Evolutionary conservation across 2,113 vertebrate genomes (phyloP).

Genomic region (Urocitellus parryii): DNA sequence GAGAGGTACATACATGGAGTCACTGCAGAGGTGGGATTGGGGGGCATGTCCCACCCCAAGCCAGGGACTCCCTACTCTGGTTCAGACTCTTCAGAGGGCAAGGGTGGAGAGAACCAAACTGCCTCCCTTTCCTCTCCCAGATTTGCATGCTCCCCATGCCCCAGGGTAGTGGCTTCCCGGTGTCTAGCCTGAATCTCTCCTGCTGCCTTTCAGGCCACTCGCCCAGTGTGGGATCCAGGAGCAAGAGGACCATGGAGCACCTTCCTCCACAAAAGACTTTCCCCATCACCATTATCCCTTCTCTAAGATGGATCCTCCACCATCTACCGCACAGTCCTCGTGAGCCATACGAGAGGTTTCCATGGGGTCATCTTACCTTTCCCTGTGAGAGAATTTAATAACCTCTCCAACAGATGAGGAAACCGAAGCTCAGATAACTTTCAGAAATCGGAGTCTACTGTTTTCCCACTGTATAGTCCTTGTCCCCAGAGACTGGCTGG

Average conservation of each 20-base stretch:
- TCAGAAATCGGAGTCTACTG: constrained; percentile 31
- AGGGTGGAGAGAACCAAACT: not conserved
- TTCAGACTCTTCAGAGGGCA: not conserved
- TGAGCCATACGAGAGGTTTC: not conserved
- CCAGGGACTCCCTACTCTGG: not conserved
- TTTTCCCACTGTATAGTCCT: not conserved
- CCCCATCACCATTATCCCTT: not conserved
- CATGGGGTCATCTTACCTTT: constrained; percentile 47
- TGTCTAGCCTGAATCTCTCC: not conserved
- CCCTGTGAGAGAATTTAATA: constrained; percentile 5
- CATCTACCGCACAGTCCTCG: not conserved
- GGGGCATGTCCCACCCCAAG: not conserved
- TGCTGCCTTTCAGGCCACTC: not conserved
- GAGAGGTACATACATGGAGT: constrained; percentile 54
- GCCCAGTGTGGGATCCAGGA: not conserved
- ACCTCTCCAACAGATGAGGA: constrained; percentile 25
- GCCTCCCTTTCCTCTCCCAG: not conserved
- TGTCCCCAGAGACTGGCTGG: not conserved
- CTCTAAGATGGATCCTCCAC: not conserved
- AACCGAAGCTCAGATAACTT: not conserved
- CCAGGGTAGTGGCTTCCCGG: not conserved
- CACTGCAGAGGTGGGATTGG: constrained; percentile 23
- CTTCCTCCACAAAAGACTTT: not conserved
- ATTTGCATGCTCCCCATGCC: not conserved
- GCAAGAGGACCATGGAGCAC: not conserved